Evolutionary conservation across 2,888 invertebrate genomes (phyloP).

Genomic region (Agrotis exclamationis): DNA sequence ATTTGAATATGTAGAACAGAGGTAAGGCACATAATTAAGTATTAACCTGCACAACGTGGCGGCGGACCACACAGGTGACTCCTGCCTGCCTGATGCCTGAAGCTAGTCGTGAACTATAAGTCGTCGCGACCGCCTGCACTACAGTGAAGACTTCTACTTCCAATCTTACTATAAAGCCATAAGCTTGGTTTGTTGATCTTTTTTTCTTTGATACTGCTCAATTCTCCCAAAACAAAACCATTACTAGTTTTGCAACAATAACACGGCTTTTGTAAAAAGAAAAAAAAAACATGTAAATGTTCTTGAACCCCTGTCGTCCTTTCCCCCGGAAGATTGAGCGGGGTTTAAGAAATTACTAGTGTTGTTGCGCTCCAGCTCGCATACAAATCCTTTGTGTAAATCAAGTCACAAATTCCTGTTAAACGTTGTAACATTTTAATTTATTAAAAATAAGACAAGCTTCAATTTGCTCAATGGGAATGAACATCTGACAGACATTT

Average conservation of each 20-base stretch:
- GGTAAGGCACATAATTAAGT: constrained; percentile 72
- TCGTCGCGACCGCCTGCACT: constrained; percentile 73
- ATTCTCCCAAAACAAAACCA: constrained; percentile 62
- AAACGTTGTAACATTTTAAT: constrained; percentile 9
- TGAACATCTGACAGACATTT: constrained; percentile 29
- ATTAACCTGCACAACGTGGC: constrained; percentile 70
- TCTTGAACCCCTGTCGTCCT: constrained; percentile 24
- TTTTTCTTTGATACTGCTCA: constrained; percentile 70
- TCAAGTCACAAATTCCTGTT: constrained; percentile 6
- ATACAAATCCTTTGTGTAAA: constrained; percentile 18
- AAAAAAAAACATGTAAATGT: constrained; percentile 12
- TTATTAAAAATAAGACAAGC: neutral
- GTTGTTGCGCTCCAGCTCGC: constrained; percentile 9
- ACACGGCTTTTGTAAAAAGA: constrained; percentile 1
- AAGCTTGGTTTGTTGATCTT: constrained; percentile 81
- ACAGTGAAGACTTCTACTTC: constrained; percentile 83
- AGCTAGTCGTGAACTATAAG: constrained; percentile 87
- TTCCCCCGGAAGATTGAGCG: constrained; percentile 32
- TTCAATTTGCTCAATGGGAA: neutral
- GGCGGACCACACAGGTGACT: constrained; percentile 83
- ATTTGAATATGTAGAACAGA: constrained; percentile 47
- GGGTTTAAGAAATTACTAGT: constrained; percentile 28
- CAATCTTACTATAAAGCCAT: constrained; percentile 82
- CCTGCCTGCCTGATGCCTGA: constrained; percentile 77
- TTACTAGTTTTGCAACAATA: constrained; percentile 20